Conservation (phyloP, 1,140 invertebrate genomes). For the Triops cancriformis region DNA sequence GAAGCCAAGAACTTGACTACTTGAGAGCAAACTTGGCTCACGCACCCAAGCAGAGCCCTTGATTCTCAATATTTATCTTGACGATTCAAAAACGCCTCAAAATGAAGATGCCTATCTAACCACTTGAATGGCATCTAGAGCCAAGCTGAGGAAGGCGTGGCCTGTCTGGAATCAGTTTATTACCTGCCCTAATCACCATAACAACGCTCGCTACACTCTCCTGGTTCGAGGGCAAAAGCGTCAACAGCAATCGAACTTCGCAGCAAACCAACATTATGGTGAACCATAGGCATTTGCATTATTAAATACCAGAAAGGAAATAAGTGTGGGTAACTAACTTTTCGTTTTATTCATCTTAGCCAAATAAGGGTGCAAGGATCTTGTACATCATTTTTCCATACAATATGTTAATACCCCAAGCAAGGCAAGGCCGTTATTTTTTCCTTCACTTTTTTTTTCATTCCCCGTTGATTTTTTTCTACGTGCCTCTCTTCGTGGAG, state of each 20-base stretch:
- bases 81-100: not conserved
- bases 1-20: not conserved
- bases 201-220: not conserved
- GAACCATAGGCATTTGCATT: not conserved
- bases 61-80: not conserved
- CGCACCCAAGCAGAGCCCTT: not conserved
- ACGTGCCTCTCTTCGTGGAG: not conserved
- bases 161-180: not conserved
- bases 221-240: not conserved
- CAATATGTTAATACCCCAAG: constrained; percentile 1
- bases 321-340: constrained; percentile 1
- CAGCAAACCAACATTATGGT: not conserved
- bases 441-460: too few relatives aligned
- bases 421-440: not conserved
- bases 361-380: not conserved
- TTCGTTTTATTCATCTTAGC: not conserved
- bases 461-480: not conserved
- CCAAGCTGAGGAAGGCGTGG: not conserved
- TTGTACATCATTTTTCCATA: constrained; percentile 6
- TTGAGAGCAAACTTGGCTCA: not conserved
- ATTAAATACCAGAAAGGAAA: constrained; percentile 7
- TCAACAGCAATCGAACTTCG: not conserved
- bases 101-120: not conserved
- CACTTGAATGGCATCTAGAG: not conserved
- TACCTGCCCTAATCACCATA: constrained; percentile 5